Evolutionary conservation across 2,113 vertebrate species (phyloP), one percentile per base, ranked within the genome.

Genomic region (Dunckerocampus dactyliophorus): DNA sequence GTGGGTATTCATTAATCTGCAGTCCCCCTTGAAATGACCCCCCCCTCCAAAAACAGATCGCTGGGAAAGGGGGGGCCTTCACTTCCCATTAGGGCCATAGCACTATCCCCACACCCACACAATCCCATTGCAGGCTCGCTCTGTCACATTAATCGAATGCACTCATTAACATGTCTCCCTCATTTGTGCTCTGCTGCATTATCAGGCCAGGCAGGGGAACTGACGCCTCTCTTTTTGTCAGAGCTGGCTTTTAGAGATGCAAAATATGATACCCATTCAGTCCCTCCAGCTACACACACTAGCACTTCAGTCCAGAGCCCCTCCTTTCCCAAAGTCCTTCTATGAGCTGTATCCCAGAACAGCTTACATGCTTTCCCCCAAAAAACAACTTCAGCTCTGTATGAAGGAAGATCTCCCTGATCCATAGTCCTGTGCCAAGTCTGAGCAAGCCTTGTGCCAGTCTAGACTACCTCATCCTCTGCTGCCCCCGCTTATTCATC

Each of bases 101-200:
- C 73, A 67, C 67, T 43, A 43, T 14, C 39, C 39, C 3, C 42
- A 13, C 64, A 53, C 54, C 53, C 42, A 59, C 57, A 31, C 47
- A 52, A 54, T 58, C 48, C 49, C 34, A 59, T 55, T 67, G 70
- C 69, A 65, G 55, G 61, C 65, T 72, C 74, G 48, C 72, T 86
- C 50, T 76, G 76, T 77, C 34, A 51, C 59, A n/a, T 79, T 85
- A 84, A 87, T 86, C 75, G 10, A 71, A 82, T 77, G 75, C 67
- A 17, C 77, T 90, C 87, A 89, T 91, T 91, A 90, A 86, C 88
- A 89, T 89, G 71, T 76, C 71, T 61, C 66, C 79, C 74, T 69
- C 60, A 48, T 72, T 77, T 51, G 62, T 68, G 64, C 77, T 79
- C 85, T 82, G 84, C 77, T 12, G 47, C 70, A 74, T 88, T 85